Evolutionary conservation across 2,888 invertebrate genomes (phyloP).

Genomic region (Brachypalpus laphriformis): DNA sequence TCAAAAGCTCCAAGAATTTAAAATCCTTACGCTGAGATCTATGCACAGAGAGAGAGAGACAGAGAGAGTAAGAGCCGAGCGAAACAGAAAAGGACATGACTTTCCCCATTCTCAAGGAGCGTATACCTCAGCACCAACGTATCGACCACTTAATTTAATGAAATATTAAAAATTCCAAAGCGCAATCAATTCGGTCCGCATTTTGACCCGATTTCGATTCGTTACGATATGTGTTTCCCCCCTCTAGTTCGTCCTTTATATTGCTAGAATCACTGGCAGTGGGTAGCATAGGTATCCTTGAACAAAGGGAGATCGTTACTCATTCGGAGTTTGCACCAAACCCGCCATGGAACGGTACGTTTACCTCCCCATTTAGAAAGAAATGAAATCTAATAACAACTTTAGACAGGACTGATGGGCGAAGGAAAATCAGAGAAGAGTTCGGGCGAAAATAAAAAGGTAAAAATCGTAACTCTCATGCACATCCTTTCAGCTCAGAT

Average conservation of each 20-base stretch:
- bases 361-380: conserved; percentile 17
- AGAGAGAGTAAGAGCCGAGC: neutral
- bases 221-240: conserved; percentile 47
- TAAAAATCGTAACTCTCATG: conserved; percentile 58
- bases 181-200: conserved; percentile 71
- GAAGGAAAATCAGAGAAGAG: conserved; percentile 35
- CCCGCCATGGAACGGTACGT: neutral
- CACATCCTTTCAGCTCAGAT: conserved; percentile 61
- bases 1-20: conserved; percentile 17
- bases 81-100: conserved; percentile 4
- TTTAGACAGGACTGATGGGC: conserved; percentile 62
- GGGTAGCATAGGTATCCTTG: conserved; percentile 26
- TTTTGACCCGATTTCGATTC: conserved; percentile 69
- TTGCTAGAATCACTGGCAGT: neutral
- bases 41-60: neutral
- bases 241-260: neutral
- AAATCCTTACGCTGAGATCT: conserved; percentile 13
- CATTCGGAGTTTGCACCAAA: conserved; percentile 57
- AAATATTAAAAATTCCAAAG: conserved; percentile 81
- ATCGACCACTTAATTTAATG: conserved; percentile 82
- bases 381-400: conserved; percentile 72
- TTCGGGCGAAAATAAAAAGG: conserved; percentile 26
- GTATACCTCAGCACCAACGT: conserved; percentile 16
- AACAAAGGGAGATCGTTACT: conserved; percentile 66
- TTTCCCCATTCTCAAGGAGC: conserved; percentile 11